Percentiles rank a stretch among this genome's conserved stretches.
Conservation (phyloP, 1,140 invertebrate genomes). For the Caenorhabditis tropicalis region DNA sequence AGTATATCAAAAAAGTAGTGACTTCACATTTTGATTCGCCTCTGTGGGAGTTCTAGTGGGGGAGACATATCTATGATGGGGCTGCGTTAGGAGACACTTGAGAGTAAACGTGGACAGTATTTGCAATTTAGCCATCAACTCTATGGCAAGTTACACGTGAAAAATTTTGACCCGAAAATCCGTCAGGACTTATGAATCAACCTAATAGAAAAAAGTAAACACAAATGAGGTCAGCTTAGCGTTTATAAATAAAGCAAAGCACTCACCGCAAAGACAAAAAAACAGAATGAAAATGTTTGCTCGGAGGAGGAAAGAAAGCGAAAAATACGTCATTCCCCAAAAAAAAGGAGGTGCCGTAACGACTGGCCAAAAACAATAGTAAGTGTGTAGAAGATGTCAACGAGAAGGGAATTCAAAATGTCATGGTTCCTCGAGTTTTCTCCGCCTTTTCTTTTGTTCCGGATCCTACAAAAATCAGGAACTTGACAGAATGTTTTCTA, state of each 20-base stretch:
- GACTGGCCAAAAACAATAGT: slow-evolving; percentile 18
- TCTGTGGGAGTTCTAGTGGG: too few relatives aligned
- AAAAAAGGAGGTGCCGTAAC: neutral
- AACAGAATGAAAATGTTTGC: neutral
- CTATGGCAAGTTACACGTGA: too few relatives aligned
- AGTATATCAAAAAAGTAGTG: too few relatives aligned
- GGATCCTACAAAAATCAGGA: neutral
- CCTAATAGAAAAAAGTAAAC: slow-evolving; percentile 38
- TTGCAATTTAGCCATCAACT: too few relatives aligned
- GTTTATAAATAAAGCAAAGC: slow-evolving; percentile 21
- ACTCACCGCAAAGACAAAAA: neutral
- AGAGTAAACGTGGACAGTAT: too few relatives aligned
- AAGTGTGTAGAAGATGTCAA: neutral
- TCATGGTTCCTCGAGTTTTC: neutral
- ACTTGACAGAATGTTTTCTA: neutral
- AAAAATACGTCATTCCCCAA: neutral
- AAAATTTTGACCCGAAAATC: too few relatives aligned
- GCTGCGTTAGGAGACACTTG: too few relatives aligned
- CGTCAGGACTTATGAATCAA: too few relatives aligned
- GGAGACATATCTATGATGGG: too few relatives aligned
- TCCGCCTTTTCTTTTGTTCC: neutral
- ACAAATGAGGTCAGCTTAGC: slow-evolving; percentile 21
- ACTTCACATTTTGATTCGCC: too few relatives aligned
- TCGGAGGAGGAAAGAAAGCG: neutral
- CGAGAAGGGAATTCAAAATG: neutral